A percentile compares a stretch with the other conserved stretches of the same genome.
phyloP scores from a whole-genome alignment of 64 coral and sea anemone genomes.

The Catalaphyllia jardinei region DNA sequence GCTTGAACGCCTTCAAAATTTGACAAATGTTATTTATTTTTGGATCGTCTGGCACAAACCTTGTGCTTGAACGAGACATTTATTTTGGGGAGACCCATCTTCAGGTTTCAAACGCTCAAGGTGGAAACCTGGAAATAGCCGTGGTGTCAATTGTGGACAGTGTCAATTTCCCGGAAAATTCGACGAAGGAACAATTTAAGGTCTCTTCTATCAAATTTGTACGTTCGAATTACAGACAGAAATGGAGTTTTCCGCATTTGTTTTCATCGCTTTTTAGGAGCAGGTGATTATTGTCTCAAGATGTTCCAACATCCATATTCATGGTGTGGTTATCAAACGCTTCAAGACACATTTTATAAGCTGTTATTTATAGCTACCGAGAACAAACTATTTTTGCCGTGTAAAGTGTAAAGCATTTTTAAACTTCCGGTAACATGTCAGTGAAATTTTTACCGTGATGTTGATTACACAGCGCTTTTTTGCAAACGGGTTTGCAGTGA shows the following conservation, averaged over 20 bases:
- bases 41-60: not conserved
- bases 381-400: not conserved
- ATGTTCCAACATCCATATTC: constrained; percentile 11
- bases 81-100: not conserved
- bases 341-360: not conserved
- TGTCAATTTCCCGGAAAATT: not conserved
- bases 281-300: constrained; percentile 24
- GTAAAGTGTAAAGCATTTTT: not conserved
- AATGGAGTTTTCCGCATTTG: constrained; percentile 17
- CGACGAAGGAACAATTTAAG: not conserved
- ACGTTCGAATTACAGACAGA: not conserved
- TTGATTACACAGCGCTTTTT: not conserved
- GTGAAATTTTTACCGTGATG: not conserved
- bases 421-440: not conserved
- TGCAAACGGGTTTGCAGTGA: not conserved
- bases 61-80: not conserved
- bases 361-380: not conserved
- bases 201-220: not conserved
- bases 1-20: constrained; percentile 3
- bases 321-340: not conserved
- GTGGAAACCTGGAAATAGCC: not conserved
- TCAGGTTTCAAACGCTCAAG: not conserved
- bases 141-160: not conserved
- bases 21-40: constrained; percentile 4
- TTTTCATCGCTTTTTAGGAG: constrained; percentile 19